Evolutionary conservation across 2,113 vertebrate genomes (phyloP), one percentile per base, ranked within the genome.

Genomic region (Litocranius walleri): DNA sequence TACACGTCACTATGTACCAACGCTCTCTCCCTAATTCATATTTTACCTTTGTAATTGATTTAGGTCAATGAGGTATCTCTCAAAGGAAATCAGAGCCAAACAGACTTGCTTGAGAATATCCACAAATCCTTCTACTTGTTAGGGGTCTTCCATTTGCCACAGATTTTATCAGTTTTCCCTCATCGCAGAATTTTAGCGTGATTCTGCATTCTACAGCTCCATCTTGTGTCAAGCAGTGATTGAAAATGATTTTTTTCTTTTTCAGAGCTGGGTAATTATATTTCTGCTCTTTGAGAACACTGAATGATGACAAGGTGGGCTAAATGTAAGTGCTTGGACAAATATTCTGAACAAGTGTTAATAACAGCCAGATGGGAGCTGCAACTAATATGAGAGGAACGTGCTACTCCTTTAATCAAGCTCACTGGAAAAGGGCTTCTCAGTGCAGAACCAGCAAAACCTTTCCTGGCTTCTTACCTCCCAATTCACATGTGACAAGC

Each of bases 171-270:
- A 19, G 1, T 19, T 90, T 71, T 59, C n/a, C 43, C 23, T 82
- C 50, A 3, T 36, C 2, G 6, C 6, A 33, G 19, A 88, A 48
- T 16, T 8, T 17, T 13, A 96, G 62, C 30, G 11, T 3, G 2
- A 97, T 98, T 95, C 95, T 80, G 84, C 94, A 97, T 98, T 98
- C 98, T 95, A 95, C 10, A 98, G 98, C 98, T 98, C 98, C 98
- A 98, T 96, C 97, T 98, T 97, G 97, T 98, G 97, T 97, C 89
- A 96, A n/a, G 36, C 59, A 82, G 40, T 87, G 90, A 83, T 90
- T 97, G 94, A 80, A 67, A 97, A 94, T 95, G 19, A 30, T 57
- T 94, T 91, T 43, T 50, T 50, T 64, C 82, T 71, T 88, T 50
- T 56, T 36, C 14, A 56, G 27, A 59, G 56, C 40, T 77, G 57